Percentiles rank a stretch among this genome's conserved stretches.
These are phyloP conservation scores for Malachius bipustulatus DNA, from an alignment of 2,888 invertebrate genomes.

Conservation along the genomic window DNA sequence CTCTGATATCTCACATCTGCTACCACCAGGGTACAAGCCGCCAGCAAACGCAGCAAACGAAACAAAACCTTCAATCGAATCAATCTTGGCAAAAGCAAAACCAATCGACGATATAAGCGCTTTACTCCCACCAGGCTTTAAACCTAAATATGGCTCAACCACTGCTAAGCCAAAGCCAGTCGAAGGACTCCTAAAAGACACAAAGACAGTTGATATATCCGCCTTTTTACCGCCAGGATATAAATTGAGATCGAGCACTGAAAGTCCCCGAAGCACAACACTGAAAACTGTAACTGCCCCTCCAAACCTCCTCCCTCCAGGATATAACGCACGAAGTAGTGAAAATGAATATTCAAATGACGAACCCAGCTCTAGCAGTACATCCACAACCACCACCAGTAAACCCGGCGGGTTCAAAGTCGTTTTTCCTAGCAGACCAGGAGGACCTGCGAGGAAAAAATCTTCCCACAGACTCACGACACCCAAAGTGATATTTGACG, in stretches of 20 bases:
- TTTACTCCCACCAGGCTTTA: constrained; percentile 52
- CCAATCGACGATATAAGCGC: constrained; percentile 40
- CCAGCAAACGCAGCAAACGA: constrained; percentile 17
- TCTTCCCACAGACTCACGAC: constrained; percentile 27
- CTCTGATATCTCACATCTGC: constrained; percentile 44
- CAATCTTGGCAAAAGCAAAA: constrained; percentile 24
- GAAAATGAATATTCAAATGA: constrained; percentile 10
- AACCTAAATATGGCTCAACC: constrained; percentile 28
- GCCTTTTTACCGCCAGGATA: constrained; percentile 57
- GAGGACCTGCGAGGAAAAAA: constrained; percentile 45
- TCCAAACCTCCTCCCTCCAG: constrained; percentile 45
- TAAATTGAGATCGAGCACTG: constrained; percentile 31
- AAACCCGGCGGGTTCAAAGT: constrained; percentile 45
- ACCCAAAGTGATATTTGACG: constrained; percentile 18
- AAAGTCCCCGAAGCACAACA: not conserved
- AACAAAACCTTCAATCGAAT: constrained; percentile 11
- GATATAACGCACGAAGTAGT: constrained; percentile 37
- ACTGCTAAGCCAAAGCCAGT: constrained; percentile 34
- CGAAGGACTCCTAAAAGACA: constrained; percentile 35
- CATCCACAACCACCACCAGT: constrained; percentile 32
- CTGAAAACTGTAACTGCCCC: constrained; percentile 37
- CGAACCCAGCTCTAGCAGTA: constrained; percentile 23
- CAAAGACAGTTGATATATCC: constrained; percentile 45
- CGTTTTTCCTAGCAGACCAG: constrained; percentile 70
- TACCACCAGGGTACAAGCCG: constrained; percentile 51